Evolutionary conservation across 2,888 invertebrate species (phyloP).

Genomic region (Trisateles emortualis): DNA sequence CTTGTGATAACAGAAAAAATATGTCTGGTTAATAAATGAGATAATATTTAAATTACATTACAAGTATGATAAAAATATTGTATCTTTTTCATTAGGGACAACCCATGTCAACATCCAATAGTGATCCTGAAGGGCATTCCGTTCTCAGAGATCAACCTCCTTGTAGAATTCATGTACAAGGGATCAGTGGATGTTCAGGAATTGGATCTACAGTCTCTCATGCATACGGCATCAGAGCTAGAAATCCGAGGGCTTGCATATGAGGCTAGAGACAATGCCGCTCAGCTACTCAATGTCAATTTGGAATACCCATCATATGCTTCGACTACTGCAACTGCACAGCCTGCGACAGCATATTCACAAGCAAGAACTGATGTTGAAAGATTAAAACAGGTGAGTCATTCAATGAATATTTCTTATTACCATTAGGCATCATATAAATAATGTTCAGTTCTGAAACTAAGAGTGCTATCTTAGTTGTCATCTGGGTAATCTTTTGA

Average conservation of each 20-base stretch:
- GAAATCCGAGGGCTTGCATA: constrained; percentile 89
- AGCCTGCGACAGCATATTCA: constrained; percentile 56
- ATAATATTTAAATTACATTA: constrained; percentile 48
- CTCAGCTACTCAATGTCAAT: constrained; percentile 84
- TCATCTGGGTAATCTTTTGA: constrained; percentile 4
- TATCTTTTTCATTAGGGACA: constrained; percentile 81
- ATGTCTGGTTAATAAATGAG: constrained; percentile 46
- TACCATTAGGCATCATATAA: constrained; percentile 14
- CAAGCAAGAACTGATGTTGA: constrained; percentile 81
- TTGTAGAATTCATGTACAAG: constrained; percentile 91
- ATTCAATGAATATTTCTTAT: constrained; percentile 13
- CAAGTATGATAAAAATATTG: constrained; percentile 24
- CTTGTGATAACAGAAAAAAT: constrained; percentile 57
- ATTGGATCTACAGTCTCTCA: constrained; percentile 87
- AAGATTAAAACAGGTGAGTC: constrained; percentile 79
- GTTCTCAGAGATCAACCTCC: constrained; percentile 89
- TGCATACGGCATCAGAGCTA: constrained; percentile 89
- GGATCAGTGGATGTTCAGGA: constrained; percentile 90
- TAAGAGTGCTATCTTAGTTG: constrained; percentile 13
- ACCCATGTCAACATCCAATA: constrained; percentile 91
- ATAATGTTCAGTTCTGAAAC: constrained; percentile 12
- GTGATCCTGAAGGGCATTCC: constrained; percentile 90
- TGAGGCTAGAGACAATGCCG: constrained; percentile 86
- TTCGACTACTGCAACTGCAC: constrained; percentile 63
- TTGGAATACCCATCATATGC: constrained; percentile 81